phyloP scores from a whole-genome alignment of 2,888 invertebrate species.

The Steinernema carpocapsae region DNA sequence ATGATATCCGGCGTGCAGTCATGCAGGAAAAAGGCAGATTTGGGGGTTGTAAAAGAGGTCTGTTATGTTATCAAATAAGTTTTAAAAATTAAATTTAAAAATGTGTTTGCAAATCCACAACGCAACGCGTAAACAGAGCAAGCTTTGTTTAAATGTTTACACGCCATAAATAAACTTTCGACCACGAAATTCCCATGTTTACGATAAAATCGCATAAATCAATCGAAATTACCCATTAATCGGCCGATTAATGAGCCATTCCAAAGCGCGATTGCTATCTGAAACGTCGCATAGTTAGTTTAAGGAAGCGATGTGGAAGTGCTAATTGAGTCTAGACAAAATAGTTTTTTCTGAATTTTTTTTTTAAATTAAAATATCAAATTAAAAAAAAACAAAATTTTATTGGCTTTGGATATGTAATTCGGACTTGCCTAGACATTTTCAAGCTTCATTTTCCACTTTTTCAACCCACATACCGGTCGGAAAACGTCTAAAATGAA shows the following conservation, averaged over 20 bases:
- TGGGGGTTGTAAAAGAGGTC: not conserved
- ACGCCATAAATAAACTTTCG: not conserved
- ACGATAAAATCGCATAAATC: constrained; percentile 32
- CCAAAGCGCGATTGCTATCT: not conserved
- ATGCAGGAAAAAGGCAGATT: not conserved
- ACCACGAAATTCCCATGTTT: constrained; percentile 10
- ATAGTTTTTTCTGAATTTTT: not conserved
- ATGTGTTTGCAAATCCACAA: too few species aligned
- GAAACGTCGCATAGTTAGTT: constrained; percentile 31
- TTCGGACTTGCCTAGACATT: too few species aligned
- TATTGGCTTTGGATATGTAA: too few species aligned
- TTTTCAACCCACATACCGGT: too few species aligned
- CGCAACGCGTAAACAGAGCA: too few species aligned
- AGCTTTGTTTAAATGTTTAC: too few species aligned
- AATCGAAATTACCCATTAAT: constrained; percentile 24
- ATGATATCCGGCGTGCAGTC: not conserved
- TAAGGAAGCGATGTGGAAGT: not conserved
- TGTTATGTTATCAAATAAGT: too few species aligned
- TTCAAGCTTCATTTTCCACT: too few species aligned
- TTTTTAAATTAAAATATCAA: too few species aligned
- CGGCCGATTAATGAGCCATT: constrained; percentile 19
- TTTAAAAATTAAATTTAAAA: too few species aligned
- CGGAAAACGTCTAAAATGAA: too few species aligned
- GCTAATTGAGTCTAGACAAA: not conserved
- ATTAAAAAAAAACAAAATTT: too few species aligned